Evolutionary conservation across 2,113 vertebrate species (phyloP), one percentile per base, ranked within the genome.

Genomic region (Carollia perspicillata): DNA sequence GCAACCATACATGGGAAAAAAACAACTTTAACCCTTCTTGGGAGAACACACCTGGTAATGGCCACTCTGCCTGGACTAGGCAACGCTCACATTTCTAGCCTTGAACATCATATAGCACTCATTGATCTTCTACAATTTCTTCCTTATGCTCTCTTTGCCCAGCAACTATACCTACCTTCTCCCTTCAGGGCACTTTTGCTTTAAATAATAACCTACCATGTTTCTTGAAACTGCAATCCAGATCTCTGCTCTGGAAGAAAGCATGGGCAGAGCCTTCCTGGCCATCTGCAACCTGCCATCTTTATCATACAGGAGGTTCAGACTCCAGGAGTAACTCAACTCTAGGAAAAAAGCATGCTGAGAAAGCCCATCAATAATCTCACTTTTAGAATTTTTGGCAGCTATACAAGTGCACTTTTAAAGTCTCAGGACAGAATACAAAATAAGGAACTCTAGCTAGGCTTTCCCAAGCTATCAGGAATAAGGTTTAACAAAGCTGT

Each of bases 331-430:
- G 23, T 44, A 87, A 77, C 37, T 84, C 71, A 93, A 37, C 47
- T 91, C 33, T 74, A 93, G 37, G 17, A 77, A 37, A 83, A 81
- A 85, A 75, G 23, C 84, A 79, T 66, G 51, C 20, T 55, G 58
- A 96, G 30, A 92, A 94, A 66, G 30, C 51, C 23, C 35, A 90
- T 55, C 66, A 71, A 71, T 68, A 63, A 91, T 71, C 68, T 80
- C 47, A 83, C 71, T 90, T 91, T 40, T 84, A 89, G 33, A 92
- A 84, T 77, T 88, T 88, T 72, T 28, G 44, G 71, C 77, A 96
- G 89, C 28, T 68, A 88, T 63, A 84, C 53, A 89, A 91, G 93
- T 60, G 42, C 33, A 85, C 44, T 89, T 84, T 84, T 63, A 65
- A 92, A 93, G 68, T 92, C 63, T 86, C 42, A 84, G 16, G 74